Evolutionary conservation across 2,888 invertebrate genomes (phyloP).

Genomic region (Cosmopolites sordidus): DNA sequence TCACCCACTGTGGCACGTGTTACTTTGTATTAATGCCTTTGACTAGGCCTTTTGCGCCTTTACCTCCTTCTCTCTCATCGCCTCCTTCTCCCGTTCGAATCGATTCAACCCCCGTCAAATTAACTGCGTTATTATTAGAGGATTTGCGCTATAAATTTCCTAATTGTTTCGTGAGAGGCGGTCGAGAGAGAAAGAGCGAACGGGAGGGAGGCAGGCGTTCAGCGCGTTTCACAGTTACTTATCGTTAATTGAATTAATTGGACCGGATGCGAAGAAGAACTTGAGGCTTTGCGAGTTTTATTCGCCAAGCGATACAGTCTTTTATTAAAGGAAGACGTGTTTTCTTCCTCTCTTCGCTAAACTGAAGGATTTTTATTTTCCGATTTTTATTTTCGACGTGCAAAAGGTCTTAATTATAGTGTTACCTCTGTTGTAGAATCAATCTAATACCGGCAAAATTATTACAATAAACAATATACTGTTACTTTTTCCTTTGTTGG

Average conservation of each 20-base stretch:
- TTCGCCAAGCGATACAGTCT: too few species aligned
- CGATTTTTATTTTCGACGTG: too few species aligned
- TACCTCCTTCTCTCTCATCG: not conserved
- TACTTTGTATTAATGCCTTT: constrained; percentile 1
- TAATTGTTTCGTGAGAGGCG: constrained; percentile 1
- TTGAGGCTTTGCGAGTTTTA: too few species aligned
- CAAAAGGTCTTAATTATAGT: too few species aligned
- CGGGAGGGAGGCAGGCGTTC: not conserved
- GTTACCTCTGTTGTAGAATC: too few species aligned
- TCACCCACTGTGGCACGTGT: not conserved
- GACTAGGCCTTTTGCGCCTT: not conserved
- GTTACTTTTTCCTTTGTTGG: too few species aligned
- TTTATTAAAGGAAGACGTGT: too few species aligned
- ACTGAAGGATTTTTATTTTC: too few species aligned
- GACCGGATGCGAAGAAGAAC: not conserved
- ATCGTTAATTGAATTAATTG: not conserved
- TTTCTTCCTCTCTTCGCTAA: too few species aligned
- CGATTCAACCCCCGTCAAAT: not conserved
- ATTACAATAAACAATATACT: too few species aligned
- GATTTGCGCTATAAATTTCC: not conserved
- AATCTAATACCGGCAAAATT: too few species aligned
- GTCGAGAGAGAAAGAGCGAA: too few species aligned
- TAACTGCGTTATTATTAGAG: constrained; percentile 2
- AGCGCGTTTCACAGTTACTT: not conserved
- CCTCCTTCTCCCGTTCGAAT: not conserved